Evolutionary conservation across 1,140 invertebrate species (phyloP), one percentile per base, ranked within the genome.

Genomic region (Eupeodes corollae): DNA sequence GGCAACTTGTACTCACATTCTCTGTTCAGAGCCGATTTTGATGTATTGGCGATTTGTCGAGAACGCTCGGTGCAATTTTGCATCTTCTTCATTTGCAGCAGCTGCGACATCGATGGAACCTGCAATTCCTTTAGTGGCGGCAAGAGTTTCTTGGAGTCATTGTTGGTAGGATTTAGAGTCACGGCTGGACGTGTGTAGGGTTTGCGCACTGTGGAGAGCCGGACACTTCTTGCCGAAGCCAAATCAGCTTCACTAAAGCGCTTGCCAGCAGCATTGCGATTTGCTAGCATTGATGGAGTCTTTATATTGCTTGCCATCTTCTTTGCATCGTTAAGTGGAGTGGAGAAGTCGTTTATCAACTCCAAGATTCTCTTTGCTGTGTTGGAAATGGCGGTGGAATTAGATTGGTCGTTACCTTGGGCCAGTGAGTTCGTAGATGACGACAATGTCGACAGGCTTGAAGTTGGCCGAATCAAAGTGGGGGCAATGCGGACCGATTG

Each of bases 331-430:
- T 72, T 73, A 44, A 86, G 67, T 1, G 84, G 81, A 2, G 83
- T 83, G 0, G 82, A 80, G 58, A 82, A 86, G 48, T 82, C 76
- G 59, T 86, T 82, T 19, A 88, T 62, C 31, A 85, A 71, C 51
- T 84, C 78, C 47, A 86, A 67, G 47, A 88, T 82, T 49, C 78
- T 73, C 45, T 76, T 75, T 0, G 84, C 77, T 3, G 84, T 81
- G 47, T 74, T 74, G 47, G 79, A 78, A 60, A 76, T 70, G 32
- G 19, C 34, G 14, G 13, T 34, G 13, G 6, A 26, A 15, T 26
- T 47, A 14, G 38, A 16, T 35, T 12, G 10, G 16, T 41, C 16
- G 13, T 12, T 14, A 6, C 16, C 19, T 41, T 41, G 39, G 21
- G 40, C 39, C 12, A 51, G 15, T 8, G 44, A 47, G 15, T 44